Conservation (phyloP, 2,113 vertebrate species). For the Ramphastos sulfuratus region DNA sequence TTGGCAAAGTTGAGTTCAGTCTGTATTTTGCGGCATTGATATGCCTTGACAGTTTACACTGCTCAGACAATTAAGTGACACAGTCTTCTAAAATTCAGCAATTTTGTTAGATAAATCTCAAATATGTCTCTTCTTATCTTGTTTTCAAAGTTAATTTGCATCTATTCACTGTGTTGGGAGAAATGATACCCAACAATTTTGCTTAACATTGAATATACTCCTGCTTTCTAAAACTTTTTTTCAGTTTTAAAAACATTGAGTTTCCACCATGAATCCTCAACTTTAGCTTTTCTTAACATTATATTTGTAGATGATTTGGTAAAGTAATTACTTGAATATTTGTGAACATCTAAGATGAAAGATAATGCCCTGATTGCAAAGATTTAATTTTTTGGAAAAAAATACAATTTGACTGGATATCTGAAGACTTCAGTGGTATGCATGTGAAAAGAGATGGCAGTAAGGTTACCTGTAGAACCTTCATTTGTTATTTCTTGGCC, state of each 20-base stretch:
- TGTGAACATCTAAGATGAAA: not conserved
- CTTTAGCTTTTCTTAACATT: not conserved
- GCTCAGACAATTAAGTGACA: not conserved
- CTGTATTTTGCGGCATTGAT: not conserved
- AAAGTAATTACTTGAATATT: not conserved
- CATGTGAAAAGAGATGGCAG: not conserved
- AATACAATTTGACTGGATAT: not conserved
- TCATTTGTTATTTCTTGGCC: not conserved
- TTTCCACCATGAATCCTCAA: not conserved
- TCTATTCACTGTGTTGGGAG: not conserved
- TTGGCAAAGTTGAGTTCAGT: not conserved
- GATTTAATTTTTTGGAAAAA: not conserved
- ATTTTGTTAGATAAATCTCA: not conserved
- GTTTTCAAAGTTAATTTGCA: not conserved
- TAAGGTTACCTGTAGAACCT: not conserved
- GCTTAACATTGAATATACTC: not conserved
- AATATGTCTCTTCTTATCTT: not conserved
- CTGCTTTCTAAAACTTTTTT: not conserved
- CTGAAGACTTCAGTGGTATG: not conserved
- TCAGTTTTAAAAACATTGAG: not conserved
- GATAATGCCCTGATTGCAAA: not conserved
- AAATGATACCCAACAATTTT: not conserved
- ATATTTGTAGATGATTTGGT: not conserved
- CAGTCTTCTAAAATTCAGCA: not conserved
- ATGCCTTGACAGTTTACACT: not conserved